Conservation (phyloP, 2,113 vertebrate species). For the Scolopax mira region DNA sequence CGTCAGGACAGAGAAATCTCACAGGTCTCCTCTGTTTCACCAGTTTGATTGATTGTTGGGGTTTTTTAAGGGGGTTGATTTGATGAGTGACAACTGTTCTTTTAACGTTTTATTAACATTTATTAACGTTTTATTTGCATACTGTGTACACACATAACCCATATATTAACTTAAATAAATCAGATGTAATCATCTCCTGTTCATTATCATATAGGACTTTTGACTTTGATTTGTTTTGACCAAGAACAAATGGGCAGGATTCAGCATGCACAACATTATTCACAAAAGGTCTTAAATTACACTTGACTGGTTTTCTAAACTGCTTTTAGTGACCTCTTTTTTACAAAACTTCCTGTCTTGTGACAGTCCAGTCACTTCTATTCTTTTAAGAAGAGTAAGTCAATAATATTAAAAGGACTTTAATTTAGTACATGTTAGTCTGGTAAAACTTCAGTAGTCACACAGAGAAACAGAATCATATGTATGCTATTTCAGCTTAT, state of each 20-base stretch:
- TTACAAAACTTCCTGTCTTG: background rate
- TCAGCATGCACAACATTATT: background rate
- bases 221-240: background rate
- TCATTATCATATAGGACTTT: background rate
- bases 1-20: background rate
- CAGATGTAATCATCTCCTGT: background rate
- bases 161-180: background rate
- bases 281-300: background rate
- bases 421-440: background rate
- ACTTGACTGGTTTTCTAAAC: background rate
- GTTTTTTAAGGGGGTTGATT: background rate
- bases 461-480: background rate
- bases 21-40: background rate
- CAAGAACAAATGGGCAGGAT: background rate
- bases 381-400: background rate
- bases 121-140: background rate
- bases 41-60: background rate
- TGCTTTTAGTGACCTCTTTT: background rate
- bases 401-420: background rate
- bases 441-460: background rate
- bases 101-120: background rate
- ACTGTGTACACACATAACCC: background rate
- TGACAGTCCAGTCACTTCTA: background rate
- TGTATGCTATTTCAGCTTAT: background rate
- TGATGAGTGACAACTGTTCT: background rate